A percentile compares a stretch with the other conserved stretches of the same genome.
Conservation (phyloP, 2,888 invertebrate species). For the Odontocolon sp. region DNA sequence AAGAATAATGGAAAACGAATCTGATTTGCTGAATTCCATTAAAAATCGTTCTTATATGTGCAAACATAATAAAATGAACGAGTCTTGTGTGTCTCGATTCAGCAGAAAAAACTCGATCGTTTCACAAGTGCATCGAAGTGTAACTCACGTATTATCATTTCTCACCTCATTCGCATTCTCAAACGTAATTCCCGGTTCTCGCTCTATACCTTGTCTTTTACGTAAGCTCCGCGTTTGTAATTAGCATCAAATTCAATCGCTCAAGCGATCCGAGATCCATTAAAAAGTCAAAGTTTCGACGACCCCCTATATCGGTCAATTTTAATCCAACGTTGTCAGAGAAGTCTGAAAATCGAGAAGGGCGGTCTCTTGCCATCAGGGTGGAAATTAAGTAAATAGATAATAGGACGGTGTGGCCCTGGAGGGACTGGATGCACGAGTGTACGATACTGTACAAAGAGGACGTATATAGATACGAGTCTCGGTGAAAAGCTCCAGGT, state of each 20-base stretch:
- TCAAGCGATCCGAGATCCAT: conserved; percentile 26
- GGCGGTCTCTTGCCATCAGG: neutral
- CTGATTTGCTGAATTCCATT: no score
- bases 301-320: neutral
- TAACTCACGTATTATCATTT: conserved; percentile 1
- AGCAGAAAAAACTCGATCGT: neutral
- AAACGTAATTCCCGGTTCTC: neutral
- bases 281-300: conserved; percentile 33
- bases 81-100: neutral
- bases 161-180: neutral
- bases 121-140: neutral
- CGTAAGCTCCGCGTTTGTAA: neutral
- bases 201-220: neutral
- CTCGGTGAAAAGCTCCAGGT: neutral
- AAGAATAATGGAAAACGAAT: no score
- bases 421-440: conserved; percentile 1
- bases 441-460: no score
- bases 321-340: conserved; percentile 1
- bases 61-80: neutral
- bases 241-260: conserved; percentile 34
- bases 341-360: neutral
- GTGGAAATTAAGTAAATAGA: conserved; percentile 31
- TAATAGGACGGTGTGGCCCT: conserved; percentile 19
- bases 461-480: neutral
- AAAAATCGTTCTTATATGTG: no score